Evolutionary conservation across 2,888 invertebrate genomes (phyloP).

Genomic region (Tipula helvola): DNA sequence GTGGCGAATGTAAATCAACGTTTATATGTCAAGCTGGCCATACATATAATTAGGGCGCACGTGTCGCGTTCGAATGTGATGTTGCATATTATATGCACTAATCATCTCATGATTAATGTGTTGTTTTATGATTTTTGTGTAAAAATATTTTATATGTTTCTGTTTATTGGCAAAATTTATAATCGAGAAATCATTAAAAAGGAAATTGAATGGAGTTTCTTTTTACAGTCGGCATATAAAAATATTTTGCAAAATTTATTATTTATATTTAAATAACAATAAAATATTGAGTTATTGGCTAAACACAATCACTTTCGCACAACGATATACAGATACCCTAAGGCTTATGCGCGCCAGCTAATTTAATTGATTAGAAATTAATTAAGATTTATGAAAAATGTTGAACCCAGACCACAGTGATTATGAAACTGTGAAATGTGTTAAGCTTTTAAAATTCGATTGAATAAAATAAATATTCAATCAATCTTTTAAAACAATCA

Average conservation of each 20-base stretch:
- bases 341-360: background rate
- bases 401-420: background rate
- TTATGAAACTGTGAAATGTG: background rate
- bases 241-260: background rate
- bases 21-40: no score
- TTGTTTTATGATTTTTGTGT: no score
- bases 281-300: background rate
- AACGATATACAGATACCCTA: background rate
- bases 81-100: background rate
- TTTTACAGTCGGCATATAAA: background rate
- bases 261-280: background rate
- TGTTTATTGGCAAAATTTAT: background rate
- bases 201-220: background rate
- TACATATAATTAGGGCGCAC: background rate
- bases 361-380: background rate
- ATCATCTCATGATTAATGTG: background rate
- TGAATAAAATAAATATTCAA: background rate
- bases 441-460: no score
- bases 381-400: background rate
- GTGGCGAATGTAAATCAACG: background rate
- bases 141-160: no score
- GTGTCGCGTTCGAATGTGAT: background rate
- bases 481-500: background rate
- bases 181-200: background rate
- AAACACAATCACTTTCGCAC: background rate